Evolutionary conservation across 2,888 invertebrate genomes (phyloP).

Genomic region (Dasysyrphus albostriatus): DNA sequence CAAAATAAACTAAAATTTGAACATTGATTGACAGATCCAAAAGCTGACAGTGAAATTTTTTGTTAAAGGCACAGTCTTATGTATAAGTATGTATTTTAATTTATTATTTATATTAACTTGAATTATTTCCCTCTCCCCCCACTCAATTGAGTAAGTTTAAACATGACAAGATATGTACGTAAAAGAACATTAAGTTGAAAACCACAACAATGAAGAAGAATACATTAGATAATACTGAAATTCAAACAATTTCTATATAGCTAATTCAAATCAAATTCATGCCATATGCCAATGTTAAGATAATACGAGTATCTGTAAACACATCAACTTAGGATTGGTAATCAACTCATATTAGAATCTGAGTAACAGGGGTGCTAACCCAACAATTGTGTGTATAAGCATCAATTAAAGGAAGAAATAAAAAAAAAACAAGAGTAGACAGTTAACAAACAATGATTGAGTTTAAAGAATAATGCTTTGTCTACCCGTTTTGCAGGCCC

Average conservation of each 20-base stretch:
- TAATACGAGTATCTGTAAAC: constrained; percentile 49
- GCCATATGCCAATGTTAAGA: constrained; percentile 61
- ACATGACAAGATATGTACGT: no score
- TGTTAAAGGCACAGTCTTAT: no score
- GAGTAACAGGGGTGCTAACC: constrained; percentile 50
- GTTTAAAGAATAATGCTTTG: constrained; percentile 29
- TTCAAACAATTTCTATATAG: constrained; percentile 26
- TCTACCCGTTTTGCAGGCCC: neutral
- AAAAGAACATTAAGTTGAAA: no score
- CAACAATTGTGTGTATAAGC: constrained; percentile 51
- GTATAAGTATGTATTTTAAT: no score
- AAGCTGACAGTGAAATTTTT: no score
- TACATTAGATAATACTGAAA: constrained; percentile 20
- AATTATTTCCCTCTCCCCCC: no score
- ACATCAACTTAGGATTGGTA: constrained; percentile 35
- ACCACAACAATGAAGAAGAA: neutral
- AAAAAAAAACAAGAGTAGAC: constrained; percentile 57
- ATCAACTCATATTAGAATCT: constrained; percentile 39
- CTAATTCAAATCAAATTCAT: constrained; percentile 66
- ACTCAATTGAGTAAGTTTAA: no score
- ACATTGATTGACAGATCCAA: no score
- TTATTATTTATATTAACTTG: no score
- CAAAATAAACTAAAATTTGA: no score
- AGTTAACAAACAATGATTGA: constrained; percentile 67
- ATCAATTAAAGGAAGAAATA: constrained; percentile 63